Conservation (phyloP, 35 echinoderm and acorn worm genomes). For the Anneissia japonica region DNA sequence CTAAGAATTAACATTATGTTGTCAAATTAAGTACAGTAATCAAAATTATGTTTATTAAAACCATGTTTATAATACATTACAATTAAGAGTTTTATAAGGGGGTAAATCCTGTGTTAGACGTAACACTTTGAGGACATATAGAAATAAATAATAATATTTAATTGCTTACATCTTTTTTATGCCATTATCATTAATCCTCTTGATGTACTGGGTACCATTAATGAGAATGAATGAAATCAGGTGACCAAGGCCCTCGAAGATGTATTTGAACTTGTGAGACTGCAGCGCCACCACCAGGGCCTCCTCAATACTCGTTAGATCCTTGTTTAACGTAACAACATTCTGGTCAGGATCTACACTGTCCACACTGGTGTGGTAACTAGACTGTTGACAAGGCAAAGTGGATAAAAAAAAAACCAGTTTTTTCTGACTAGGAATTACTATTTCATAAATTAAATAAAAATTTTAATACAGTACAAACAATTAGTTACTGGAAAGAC, state of each 20-base stretch:
- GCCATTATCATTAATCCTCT: slow-evolving; percentile 99
- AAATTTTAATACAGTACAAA: too few species aligned
- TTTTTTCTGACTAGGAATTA: too few species aligned
- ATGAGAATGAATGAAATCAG: slow-evolving; percentile 85
- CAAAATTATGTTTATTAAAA: too few species aligned
- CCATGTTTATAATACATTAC: too few species aligned
- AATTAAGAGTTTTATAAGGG: too few species aligned
- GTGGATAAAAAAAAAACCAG: too few species aligned
- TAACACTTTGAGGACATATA: too few species aligned
- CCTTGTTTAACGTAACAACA: slow-evolving; percentile 83
- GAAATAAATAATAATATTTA: not conserved
- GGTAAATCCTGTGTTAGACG: too few species aligned
- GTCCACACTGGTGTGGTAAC: slow-evolving; percentile 73
- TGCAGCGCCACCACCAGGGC: slow-evolving; percentile 61
- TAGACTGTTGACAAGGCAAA: slow-evolving; percentile 48
- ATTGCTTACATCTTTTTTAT: slow-evolving; percentile 97
- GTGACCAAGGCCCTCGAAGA: slow-evolving; percentile 95
- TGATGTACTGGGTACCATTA: slow-evolving; percentile 94
- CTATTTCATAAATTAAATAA: too few species aligned
- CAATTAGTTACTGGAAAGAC: too few species aligned
- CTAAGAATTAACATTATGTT: too few species aligned
- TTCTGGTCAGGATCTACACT: slow-evolving; percentile 88
- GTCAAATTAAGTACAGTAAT: too few species aligned
- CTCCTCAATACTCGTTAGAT: slow-evolving; percentile 78
- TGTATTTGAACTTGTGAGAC: slow-evolving; percentile 91